Conservation (phyloP, 2,113 vertebrate species). For the Engystomops pustulosus region DNA sequence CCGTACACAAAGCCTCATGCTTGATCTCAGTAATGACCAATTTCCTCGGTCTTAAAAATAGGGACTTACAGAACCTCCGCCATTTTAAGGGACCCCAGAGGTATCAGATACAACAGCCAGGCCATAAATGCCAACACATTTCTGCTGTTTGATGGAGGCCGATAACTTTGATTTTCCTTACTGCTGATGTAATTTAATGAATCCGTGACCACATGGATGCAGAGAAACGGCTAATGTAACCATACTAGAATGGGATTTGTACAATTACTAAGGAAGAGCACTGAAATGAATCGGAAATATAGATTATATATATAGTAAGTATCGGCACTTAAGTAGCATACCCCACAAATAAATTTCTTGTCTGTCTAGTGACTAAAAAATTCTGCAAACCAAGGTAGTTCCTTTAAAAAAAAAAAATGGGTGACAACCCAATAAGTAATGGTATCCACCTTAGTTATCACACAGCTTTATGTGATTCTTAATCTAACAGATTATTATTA, state of each 20-base stretch:
- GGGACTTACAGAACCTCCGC: background rate
- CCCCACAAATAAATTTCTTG: too few relatives aligned
- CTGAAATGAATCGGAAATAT: background rate
- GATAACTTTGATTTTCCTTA: background rate
- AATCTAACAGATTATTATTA: background rate
- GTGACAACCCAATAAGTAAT: background rate
- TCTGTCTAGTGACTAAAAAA: too few relatives aligned
- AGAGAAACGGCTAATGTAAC: background rate
- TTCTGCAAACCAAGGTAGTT: background rate
- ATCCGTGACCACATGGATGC: background rate
- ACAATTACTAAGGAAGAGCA: background rate
- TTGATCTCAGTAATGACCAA: background rate
- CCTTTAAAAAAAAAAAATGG: too few relatives aligned
- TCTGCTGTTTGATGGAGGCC: background rate
- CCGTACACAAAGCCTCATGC: background rate
- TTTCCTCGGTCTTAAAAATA: background rate
- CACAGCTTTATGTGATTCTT: background rate
- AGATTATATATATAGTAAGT: background rate
- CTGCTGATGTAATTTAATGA: background rate
- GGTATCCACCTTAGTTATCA: too few relatives aligned
- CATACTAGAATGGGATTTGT: background rate
- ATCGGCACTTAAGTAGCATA: background rate
- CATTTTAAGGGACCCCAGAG: slow-evolving; percentile 18
- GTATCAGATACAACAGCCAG: background rate
- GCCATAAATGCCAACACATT: background rate